Conservation (phyloP, 2,797 vertebrate species). For the Hydrolagus colliei region DNA sequence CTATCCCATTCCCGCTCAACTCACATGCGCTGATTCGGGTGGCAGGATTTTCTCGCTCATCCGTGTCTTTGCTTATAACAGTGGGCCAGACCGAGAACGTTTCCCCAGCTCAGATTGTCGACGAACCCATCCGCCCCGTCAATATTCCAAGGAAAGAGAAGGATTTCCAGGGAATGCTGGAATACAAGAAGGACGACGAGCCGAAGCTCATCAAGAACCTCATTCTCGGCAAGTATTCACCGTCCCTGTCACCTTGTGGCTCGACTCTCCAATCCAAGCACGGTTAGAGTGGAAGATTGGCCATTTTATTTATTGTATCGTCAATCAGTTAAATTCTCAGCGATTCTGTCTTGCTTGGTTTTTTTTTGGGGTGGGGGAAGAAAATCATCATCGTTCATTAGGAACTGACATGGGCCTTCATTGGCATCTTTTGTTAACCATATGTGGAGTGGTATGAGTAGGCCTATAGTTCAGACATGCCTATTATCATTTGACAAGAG, state of each 20-base stretch:
- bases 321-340: too few relatives aligned
- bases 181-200: constrained; percentile 95
- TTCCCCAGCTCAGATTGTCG: constrained; percentile 86
- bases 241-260: background rate
- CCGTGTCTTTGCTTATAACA: constrained; percentile 35
- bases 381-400: too few relatives aligned
- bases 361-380: too few relatives aligned
- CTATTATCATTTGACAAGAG: too few relatives aligned
- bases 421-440: too few relatives aligned
- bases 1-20: background rate
- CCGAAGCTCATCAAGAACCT: constrained; percentile 92
- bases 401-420: too few relatives aligned
- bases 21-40: background rate
- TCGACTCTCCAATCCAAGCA: too few relatives aligned
- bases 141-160: constrained; percentile 96
- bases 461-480: too few relatives aligned
- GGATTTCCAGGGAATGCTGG: constrained; percentile 97
- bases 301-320: too few relatives aligned
- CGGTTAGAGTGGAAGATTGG: too few relatives aligned
- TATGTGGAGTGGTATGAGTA: too few relatives aligned
- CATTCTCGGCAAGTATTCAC: constrained; percentile 72
- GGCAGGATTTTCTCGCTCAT: background rate
- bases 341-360: too few relatives aligned
- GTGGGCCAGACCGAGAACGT: constrained; percentile 84
- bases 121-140: constrained; percentile 87